These are phyloP conservation scores for Odontocolon sp. DNA, from an alignment of 2,888 invertebrate species.

Conservation along the genomic window DNA sequence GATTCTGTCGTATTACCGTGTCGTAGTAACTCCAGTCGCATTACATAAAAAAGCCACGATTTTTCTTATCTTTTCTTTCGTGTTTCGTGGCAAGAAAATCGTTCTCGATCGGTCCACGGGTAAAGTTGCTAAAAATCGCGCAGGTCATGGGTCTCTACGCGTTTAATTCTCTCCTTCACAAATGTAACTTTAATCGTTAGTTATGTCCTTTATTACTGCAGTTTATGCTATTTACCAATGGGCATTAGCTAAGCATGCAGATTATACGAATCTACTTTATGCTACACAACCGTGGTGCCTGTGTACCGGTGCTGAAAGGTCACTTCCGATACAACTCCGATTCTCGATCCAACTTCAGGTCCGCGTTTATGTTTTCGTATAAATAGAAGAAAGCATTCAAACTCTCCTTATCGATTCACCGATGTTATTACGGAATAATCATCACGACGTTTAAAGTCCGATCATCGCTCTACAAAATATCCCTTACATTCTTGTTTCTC, in stretches of 20 bases:
- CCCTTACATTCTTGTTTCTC: not conserved
- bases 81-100: constrained; percentile 15
- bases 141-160: constrained; percentile 52
- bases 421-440: constrained; percentile 18
- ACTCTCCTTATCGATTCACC: constrained; percentile 34
- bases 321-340: constrained; percentile 54
- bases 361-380: constrained; percentile 31
- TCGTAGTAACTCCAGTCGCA: constrained; percentile 24
- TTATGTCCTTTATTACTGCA: constrained; percentile 54
- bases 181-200: constrained; percentile 38
- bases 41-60: constrained; percentile 1
- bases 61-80: constrained; percentile 1
- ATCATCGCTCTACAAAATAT: not conserved
- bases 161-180: constrained; percentile 24
- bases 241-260: constrained; percentile 74
- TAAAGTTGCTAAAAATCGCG: constrained; percentile 57
- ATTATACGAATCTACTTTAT: constrained; percentile 65
- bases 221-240: constrained; percentile 63
- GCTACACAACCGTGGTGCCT: constrained; percentile 55
- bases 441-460: constrained; percentile 26
- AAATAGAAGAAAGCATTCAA: constrained; percentile 48
- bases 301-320: constrained; percentile 56
- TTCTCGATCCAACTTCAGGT: constrained; percentile 40
- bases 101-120: constrained; percentile 42
- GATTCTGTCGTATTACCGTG: not conserved